Base-by-base conservation (phyloP, 1,140 invertebrate genomes). In the Drosophila albomicans region DNA sequence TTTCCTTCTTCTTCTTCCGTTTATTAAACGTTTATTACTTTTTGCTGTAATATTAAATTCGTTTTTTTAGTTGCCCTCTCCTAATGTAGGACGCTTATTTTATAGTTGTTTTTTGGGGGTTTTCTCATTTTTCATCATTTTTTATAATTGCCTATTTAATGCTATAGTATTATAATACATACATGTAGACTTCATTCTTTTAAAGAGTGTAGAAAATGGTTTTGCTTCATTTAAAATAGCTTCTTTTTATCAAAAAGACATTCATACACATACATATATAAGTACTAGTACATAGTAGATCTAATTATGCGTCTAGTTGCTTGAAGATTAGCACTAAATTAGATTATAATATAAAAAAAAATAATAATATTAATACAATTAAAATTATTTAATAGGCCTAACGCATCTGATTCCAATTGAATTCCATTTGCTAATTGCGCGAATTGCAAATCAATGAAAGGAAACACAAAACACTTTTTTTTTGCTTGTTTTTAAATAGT, bases 191-290 rank as follows among this genome's bases (percentile, higher is more conserved):
- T 85, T 89, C 86, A 89, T 79, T 89, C 86, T 88, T 90, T 90
- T 91, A 87, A 91, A 91, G 87, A 91, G 88, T 91, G 82, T 91
- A 91, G 87, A 91, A 91, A 91, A 91, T 89, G 79, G 67, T 91
- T 91, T 91, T 58, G 51, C 70, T 88, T 82, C 35, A 20, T 80
- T 84, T 88, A 88, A 88, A 88, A 88, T 84, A 88, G 85, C 87
- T 79, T 81, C 82, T 91, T 91, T 91, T 91, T 88, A 91, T 91
- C 82, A 91, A 91, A 90, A 91, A 91, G 82, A 81, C 88, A 91
- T 87, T 70, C 74, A 90, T 88, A 90, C 79, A 82, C 79, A 81
- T 71, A 82, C 79, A 81, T 71, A 81, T 81, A 91, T 65, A 81
- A 45, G 25, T 69, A 69, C n/a, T 66, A 72, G 62, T 72, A 69